These are phyloP conservation scores for Drosophila borealis DNA, from an alignment of 2,888 invertebrate species.

Conservation along the genomic window DNA sequence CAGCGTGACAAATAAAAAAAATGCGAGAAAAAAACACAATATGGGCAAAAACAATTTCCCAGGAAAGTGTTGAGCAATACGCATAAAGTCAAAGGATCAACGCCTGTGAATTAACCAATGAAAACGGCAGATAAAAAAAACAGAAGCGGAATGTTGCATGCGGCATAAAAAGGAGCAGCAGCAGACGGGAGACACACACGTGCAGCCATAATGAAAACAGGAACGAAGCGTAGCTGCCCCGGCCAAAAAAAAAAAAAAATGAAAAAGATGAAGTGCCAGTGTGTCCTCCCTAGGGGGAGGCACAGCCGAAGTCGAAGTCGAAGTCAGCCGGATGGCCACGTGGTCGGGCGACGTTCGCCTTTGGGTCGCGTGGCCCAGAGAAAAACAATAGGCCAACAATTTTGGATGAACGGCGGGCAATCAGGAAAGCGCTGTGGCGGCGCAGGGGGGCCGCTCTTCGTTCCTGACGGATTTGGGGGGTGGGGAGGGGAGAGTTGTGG, in stretches of 20 bases:
- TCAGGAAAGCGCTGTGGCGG: slow-evolving; percentile 54
- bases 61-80: slow-evolving; percentile 81
- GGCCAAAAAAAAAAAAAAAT: not conserved
- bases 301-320: slow-evolving; percentile 56
- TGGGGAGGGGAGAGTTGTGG: not conserved
- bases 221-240: slow-evolving; percentile 51
- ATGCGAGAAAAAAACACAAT: slow-evolving; percentile 54
- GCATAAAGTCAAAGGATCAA: slow-evolving; percentile 81
- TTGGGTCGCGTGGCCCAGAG: slow-evolving; percentile 76
- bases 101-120: slow-evolving; percentile 73
- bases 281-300: slow-evolving; percentile 57
- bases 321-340: slow-evolving; percentile 61
- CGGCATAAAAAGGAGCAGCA: slow-evolving; percentile 43
- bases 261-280: slow-evolving; percentile 43
- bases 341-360: slow-evolving; percentile 47
- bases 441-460: not conserved
- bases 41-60: slow-evolving; percentile 81
- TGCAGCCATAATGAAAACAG: slow-evolving; percentile 71
- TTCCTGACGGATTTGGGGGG: not conserved
- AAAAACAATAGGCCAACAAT: slow-evolving; percentile 74
- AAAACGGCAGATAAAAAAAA: slow-evolving; percentile 19
- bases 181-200: slow-evolving; percentile 44
- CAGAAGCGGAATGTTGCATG: slow-evolving; percentile 6
- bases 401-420: slow-evolving; percentile 59
- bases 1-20: slow-evolving; percentile 57